Base-by-base conservation (phyloP, 2,113 vertebrate genomes). In the Panthera leo region DNA sequence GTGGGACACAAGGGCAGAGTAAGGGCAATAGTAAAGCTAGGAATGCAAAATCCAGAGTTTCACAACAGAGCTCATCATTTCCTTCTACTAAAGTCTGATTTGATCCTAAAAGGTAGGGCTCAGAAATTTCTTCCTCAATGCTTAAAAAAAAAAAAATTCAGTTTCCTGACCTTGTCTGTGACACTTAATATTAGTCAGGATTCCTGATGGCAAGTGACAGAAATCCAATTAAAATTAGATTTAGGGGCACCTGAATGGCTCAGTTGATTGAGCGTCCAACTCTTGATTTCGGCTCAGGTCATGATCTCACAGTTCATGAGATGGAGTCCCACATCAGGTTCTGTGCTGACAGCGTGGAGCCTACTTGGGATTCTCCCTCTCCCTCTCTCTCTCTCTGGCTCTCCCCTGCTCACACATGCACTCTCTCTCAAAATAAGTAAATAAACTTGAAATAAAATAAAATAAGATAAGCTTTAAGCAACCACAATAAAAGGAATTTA, bases 361-460 rank as follows among this genome's bases (percentile, higher is more conserved):
- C 53, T 55, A 16, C 53, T 55, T 55, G 53, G 53, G 53, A 55
- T 55, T 55, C 53, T 55, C 53, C 18, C 53, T 55, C 53, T 15
- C 53, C 13, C 51, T 14, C 51, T 16, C 53, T 53, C 53, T 55
- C 53, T 55, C 16, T 55, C 53, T 55, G 53, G 14, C 53, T 16
- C 53, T 18, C 14, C 53, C 53, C 15, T 55, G 53, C 53, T 18
- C 53, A 55, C 53, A 55, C 1, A 5, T 55, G 53, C 53, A 55
- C 15, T 55, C 53, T 55, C 53, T 55, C 16, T 55, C 53, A 55
- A 55, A 55, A 55, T 55, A 55, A 55, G 15, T 55, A 55, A 18
- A 55, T 55, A 55, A 55, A 55, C 53, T 55, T 79, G 78, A 96
- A 87, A 73, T 83, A 92, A 96, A 86, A 73, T 83, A 92, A 96